Base-by-base conservation (phyloP, 2,797 vertebrate species). In the Chelon labrosus region DNA sequence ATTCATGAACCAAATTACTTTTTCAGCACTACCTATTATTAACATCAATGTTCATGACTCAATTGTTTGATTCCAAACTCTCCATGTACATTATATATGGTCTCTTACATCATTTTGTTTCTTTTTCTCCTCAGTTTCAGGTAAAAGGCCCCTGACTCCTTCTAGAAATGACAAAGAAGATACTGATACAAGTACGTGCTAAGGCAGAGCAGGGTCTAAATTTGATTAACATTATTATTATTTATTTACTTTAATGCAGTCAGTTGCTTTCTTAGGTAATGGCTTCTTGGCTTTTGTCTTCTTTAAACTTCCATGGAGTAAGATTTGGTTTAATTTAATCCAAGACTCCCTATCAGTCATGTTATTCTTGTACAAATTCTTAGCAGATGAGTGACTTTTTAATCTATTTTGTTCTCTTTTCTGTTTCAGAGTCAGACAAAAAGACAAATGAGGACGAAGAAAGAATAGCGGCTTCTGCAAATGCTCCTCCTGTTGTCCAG, bases 361-460 rank as follows among this genome's bases (percentile, higher is more conserved):
- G 19, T 10, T 7, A 47, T 22, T 10, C 2, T 7, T n/a, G n/a
- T n/a, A n/a, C 27, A 27, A 27, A 27, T 27, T 27, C 27, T 42
- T 42, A 42, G 10, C 10, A 16, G 4, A 14, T 16, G 5, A 41
- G 9, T 27, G 27, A 27, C 27, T 27, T 41, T 41, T n/a, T n/a
- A n/a, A n/a, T n/a, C 31, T 31, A 31, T 56, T 31, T 35, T 20
- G 7, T 10, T 38, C 2, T 22, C 60, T 56, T 19, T 22, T 14
- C 3, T 59, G 0, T 76, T 84, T 71, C 70, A 84, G 88, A 37
- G 27, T 25, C 14, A 52, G 38, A 68, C 50, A 35, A 44, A 1
- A 5, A 2, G 17, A 1, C 5, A 58, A 6, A 70, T 5, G 4
- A 81, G 39, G 39, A 55, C 3, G 11, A 60, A 0, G 49, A 77